Evolutionary conservation across 2,888 invertebrate species (phyloP), one percentile per base, ranked within the genome.

Genomic region (Drosophila borborema): DNA sequence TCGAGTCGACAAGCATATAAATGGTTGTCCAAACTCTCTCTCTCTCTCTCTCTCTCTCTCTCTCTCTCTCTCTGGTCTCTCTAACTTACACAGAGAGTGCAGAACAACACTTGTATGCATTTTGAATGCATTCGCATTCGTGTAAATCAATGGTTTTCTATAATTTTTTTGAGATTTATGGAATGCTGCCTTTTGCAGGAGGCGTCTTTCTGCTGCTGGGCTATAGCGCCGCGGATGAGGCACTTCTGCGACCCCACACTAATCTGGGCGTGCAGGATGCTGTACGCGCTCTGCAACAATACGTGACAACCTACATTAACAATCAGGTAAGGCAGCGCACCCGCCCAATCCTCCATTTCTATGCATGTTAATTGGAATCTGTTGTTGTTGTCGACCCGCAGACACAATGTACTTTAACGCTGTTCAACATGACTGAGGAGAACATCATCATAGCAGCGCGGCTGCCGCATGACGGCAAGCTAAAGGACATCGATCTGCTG

Each of bases 181-280:
- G 64, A 54, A 62, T 66, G 53, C 60, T 68, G 54, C 53, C 51
- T 31, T 40, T 64, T 73, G 65, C 64, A 64, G 97, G 97, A 93
- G 98, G 98, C 43, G 96, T 98, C 45, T 98, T 97, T 93, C 94
- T 98, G 77, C 96, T 98, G 92, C 95, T 98, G 67, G 98, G 98
- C 66, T 98, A 97, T 94, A 98, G 98, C 89, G 96, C 97, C 70
- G 96, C 96, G n/a, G 98, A 98, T 92, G 97, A 98, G 93, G 95
- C 96, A 1, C 94, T 97, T 66, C 94, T 98, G 83, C 95, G 96
- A 80, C 97, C 96, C 41, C 96, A 97, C 92, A 97, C 97, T 4
- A 96, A 97, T 68, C 94, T 97, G 63, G 97, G 97, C 9, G 96
- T 98, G 58, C 96, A 96, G 91, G 97, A 97, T 93, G 96, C 97